Conservation (phyloP, 2,113 vertebrate genomes). For the Carassius carassius region DNA sequence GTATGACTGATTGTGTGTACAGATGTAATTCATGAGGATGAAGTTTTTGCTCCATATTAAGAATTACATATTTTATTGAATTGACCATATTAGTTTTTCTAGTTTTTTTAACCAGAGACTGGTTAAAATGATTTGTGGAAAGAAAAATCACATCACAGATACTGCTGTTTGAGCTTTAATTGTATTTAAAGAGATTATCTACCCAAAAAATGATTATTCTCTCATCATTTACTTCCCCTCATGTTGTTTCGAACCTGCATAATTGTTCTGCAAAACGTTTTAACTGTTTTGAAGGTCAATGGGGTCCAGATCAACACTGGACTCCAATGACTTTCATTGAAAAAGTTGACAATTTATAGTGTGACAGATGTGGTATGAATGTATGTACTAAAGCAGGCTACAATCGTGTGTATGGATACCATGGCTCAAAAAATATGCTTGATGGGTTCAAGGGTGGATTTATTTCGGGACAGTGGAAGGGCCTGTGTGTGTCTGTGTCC, state of each 20-base stretch:
- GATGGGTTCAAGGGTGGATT: slow-evolving; percentile 4
- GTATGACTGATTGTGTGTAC: neutral
- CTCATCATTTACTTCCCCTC: neutral
- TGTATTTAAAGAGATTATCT: neutral
- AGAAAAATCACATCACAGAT: neutral
- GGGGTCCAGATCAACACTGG: neutral
- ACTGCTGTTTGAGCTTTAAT: neutral
- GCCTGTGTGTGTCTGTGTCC: slow-evolving; percentile 16
- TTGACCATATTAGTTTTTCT: neutral
- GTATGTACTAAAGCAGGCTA: neutral
- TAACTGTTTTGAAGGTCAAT: neutral
- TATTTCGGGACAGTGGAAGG: neutral
- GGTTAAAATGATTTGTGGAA: neutral
- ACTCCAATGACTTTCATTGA: neutral
- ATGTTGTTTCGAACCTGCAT: neutral
- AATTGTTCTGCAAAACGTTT: neutral
- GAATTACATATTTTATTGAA: neutral
- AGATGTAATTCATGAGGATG: neutral
- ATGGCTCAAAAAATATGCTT: neutral
- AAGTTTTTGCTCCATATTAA: neutral
- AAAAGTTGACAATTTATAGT: neutral
- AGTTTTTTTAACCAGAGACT: neutral
- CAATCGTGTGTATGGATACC: neutral
- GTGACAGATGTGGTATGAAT: neutral
- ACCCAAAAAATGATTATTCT: neutral